phyloP scores from a whole-genome alignment of 2,797 vertebrate species.

The Rhinella marina region DNA sequence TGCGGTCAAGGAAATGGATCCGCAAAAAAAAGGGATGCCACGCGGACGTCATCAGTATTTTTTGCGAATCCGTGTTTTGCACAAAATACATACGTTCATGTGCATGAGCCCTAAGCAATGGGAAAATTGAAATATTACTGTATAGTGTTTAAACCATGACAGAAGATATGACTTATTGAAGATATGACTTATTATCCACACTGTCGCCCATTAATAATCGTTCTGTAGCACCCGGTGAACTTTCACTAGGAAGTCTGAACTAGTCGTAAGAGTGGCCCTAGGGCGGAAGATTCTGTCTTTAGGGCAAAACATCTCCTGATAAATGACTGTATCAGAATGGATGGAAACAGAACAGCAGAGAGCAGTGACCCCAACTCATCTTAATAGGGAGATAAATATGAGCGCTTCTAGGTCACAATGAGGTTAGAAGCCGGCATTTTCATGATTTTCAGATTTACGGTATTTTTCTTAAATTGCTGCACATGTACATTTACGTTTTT shows the following conservation, averaged over 20 bases:
- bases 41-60: no score
- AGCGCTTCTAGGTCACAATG: not conserved
- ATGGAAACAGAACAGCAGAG: not conserved
- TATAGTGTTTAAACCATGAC: no score
- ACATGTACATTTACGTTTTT: not conserved
- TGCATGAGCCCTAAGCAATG: no score
- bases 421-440: not conserved
- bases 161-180: no score
- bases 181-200: no score
- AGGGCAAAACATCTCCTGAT: not conserved
- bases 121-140: no score
- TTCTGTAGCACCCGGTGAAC: not conserved
- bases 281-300: not conserved
- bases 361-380: slow-evolving; percentile 20
- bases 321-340: slow-evolving; percentile 9
- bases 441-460: not conserved
- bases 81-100: no score
- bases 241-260: not conserved
- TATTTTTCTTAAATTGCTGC: not conserved
- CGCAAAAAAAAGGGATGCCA: no score
- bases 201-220: not conserved
- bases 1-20: no score
- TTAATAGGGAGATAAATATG: not conserved
- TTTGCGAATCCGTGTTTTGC: no score
- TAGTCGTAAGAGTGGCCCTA: not conserved